Conservation (phyloP, 37 sponge, comb jelly and placozoan species). For the Theonella swinhoei region DNA sequence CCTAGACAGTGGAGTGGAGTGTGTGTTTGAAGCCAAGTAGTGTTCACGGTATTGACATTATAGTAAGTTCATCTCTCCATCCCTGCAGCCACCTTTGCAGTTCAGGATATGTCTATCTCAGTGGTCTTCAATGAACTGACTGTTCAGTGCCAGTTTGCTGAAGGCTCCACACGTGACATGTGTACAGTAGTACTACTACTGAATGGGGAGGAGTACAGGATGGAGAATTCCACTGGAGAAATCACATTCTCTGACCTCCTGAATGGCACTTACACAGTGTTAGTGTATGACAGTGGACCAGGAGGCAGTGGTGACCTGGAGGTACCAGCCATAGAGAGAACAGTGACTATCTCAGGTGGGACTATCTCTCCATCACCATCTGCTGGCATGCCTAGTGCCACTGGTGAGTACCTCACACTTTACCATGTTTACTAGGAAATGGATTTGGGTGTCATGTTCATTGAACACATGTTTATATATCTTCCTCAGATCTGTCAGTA, state of each 20-base stretch:
- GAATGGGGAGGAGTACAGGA: not conserved
- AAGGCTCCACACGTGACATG: not conserved
- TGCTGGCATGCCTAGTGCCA: too few relatives aligned
- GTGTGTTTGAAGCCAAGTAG: not conserved
- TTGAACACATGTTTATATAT: too few relatives aligned
- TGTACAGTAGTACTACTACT: not conserved
- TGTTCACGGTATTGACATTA: not conserved
- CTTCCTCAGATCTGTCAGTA: too few relatives aligned
- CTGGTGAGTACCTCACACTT: too few relatives aligned
- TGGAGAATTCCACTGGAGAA: not conserved
- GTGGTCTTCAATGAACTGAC: not conserved
- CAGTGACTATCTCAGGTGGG: not conserved
- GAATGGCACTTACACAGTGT: not conserved
- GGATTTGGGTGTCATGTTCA: too few relatives aligned
- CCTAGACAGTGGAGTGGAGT: not conserved
- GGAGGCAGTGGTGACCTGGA: not conserved
- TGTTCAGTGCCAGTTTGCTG: not conserved
- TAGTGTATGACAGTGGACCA: not conserved
- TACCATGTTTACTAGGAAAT: too few relatives aligned
- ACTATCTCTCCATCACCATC: not conserved
- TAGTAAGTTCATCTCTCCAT: not conserved
- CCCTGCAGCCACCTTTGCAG: not conserved
- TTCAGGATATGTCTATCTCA: not conserved
- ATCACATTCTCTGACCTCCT: not conserved
- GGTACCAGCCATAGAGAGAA: not conserved